Base-by-base conservation (phyloP, 2,797 vertebrate species). In the Selene dorsalis region DNA sequence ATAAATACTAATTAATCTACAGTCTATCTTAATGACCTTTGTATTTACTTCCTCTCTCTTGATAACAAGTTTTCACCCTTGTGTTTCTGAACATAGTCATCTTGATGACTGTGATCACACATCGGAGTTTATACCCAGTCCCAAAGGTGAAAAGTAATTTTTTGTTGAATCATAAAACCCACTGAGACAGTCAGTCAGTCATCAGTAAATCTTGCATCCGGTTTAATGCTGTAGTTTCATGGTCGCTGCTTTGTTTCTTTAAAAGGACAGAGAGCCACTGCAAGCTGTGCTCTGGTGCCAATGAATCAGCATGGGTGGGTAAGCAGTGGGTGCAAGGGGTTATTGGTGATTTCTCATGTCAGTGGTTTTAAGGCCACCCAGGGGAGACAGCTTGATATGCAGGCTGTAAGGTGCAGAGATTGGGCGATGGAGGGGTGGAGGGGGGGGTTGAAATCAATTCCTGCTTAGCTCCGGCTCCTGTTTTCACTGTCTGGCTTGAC, bases 301-400 rank as follows among this genome's bases (percentile, higher is more conserved):
- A 67, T 74, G 82, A 85, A 79, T 79, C 84, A 68, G 61, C 9
- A n/a, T 3, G 45, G 58, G 45, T 16, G 47, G 64, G 48, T 39
- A 57, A 22, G 38, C 9, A 24, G 43, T 14, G 41, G 39, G 28
- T 14, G 9, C 6, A 8, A 38, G 26, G 41, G 43, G 79, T 85
- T 88, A 89, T 84, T 80, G 85, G 83, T 67, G 73, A 87, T 92
- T 91, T 92, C 77, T 89, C 85, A 85, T 87, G 82, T 86, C 86
- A 87, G 73, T 88, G 84, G 77, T 91, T 91, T 91, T 85, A 89
- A 89, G 88, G 86, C 85, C 82, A 72, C 84, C 73, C 64, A 24
- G 60, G 70, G 82, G 76, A 84, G 82, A 83, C 73, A 69, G 86
- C 66, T 83, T 85, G 79, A 89, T 84, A 78, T 83, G 86, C 77